Evolutionary conservation across 2,113 vertebrate species (phyloP), one percentile per base, ranked within the genome.

Genomic region (Synchiropus splendidus): DNA sequence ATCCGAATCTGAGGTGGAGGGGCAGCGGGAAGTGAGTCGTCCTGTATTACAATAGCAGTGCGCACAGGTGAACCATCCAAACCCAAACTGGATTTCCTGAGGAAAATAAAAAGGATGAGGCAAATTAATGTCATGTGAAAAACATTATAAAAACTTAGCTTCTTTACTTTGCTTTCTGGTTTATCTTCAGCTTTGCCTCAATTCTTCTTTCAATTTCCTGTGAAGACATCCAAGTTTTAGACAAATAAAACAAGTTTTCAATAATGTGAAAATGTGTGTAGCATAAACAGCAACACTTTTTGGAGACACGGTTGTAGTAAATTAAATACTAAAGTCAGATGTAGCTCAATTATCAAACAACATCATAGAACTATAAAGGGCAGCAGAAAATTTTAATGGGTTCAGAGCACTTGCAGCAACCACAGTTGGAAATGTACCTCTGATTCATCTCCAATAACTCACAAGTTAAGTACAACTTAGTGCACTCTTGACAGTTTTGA

Each of bases 201-300:
- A 98, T 82, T 58, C 92, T 81, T 83, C 94, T 89, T 64, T 97
- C 94, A 68, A 98, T 93, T 83, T 98, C 94, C 94, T 98, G 39
- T 2, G 30, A 30, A 51, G 39, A 39, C 61, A 72, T 6, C 16
- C 14, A 51, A 9, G 18, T 40, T 40, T 17, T 45, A 10, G 12
- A 45, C 1, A 12, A 15, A 30, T 36, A 11, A 32, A 44, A 36
- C 9, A 53, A 18, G 12, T 40, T 8, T 12, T 12, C 15, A 37
- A 15, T 16, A 2, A 31, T 6, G 31, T 13, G 16, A 8, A 51
- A 1, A 39, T 13, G 12, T 13, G 5, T 41, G 9, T 36, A 17
- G 1, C 36, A 2, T 14, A 51, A 55, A 45, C 32, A 37, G 14
- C 1, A 21, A 6, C 10, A 17, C 18, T 13, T 2, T 21, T 21